Conservation (phyloP, 2,113 vertebrate species). For the Columba janthina region DNA sequence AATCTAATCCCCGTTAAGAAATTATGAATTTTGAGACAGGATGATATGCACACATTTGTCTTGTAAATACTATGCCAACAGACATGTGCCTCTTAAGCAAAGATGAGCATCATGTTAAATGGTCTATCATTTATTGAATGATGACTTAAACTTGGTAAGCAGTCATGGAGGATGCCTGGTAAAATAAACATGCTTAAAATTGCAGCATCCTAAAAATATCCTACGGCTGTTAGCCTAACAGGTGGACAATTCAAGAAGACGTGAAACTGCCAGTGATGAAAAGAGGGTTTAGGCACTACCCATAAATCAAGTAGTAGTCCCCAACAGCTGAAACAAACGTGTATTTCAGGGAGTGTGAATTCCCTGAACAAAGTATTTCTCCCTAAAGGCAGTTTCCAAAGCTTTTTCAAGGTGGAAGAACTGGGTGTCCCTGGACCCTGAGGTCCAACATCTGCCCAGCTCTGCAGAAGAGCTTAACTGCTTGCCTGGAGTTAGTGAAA, state of each 20-base stretch:
- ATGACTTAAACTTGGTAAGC: not conserved
- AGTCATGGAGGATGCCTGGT: not conserved
- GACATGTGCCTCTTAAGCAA: not conserved
- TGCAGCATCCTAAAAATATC: not conserved
- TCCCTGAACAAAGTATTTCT: not conserved
- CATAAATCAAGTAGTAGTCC: not conserved
- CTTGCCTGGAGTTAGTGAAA: not conserved
- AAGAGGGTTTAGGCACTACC: not conserved
- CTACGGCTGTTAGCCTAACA: not conserved
- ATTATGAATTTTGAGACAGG: conserved; percentile 4
- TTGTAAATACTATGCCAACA: not conserved
- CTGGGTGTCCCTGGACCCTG: not conserved
- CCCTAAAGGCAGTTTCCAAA: not conserved
- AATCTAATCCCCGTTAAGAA: conserved; percentile 27
- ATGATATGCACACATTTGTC: conserved; percentile 39
- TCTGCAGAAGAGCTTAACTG: not conserved
- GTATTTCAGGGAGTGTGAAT: not conserved
- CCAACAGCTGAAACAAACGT: not conserved
- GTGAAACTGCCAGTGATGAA: not conserved
- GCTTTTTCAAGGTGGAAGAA: not conserved
- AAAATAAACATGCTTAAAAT: not conserved
- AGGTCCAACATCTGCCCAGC: not conserved
- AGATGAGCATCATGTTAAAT: not conserved
- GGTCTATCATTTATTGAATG: not conserved
- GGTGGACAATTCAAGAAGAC: too few relatives aligned